These are phyloP conservation scores for Apodemia hepburni DNA, from an alignment of 2,888 invertebrate species.

Conservation along the genomic window DNA sequence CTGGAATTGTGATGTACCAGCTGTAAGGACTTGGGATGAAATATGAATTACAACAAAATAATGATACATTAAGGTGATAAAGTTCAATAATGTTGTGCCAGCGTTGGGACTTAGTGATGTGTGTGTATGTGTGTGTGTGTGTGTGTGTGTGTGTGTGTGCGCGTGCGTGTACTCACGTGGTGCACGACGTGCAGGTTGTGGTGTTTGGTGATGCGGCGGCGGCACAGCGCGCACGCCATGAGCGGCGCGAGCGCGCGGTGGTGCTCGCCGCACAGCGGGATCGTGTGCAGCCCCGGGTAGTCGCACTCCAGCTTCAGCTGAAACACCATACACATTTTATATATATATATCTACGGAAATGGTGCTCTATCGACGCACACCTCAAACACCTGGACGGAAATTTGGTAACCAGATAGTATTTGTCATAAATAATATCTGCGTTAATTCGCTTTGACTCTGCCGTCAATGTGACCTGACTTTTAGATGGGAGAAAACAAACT, in stretches of 20 bases:
- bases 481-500: too few species aligned
- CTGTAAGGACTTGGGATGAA: not conserved
- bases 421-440: too few species aligned
- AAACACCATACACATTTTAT: constrained; percentile 1
- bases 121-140: not conserved
- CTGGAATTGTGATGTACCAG: constrained; percentile 41
- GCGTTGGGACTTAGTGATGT: not conserved
- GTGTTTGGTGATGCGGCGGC: constrained; percentile 86
- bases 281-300: constrained; percentile 83
- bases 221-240: constrained; percentile 88
- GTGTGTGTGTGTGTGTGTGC: not conserved
- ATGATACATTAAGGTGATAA: too few species aligned
- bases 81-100: too few species aligned
- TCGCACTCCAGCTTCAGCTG: constrained; percentile 81
- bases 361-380: too few species aligned
- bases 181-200: constrained; percentile 88
- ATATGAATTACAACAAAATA: too few species aligned
- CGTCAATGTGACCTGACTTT: too few species aligned
- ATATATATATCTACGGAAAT: too few species aligned
- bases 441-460: too few species aligned
- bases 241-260: constrained; percentile 85
- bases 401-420: too few species aligned
- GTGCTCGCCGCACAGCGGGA: constrained; percentile 86
- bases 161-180: constrained; percentile 49
- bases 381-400: too few species aligned